Conservation (phyloP, 2,113 vertebrate genomes). For the Sciurus niger region DNA sequence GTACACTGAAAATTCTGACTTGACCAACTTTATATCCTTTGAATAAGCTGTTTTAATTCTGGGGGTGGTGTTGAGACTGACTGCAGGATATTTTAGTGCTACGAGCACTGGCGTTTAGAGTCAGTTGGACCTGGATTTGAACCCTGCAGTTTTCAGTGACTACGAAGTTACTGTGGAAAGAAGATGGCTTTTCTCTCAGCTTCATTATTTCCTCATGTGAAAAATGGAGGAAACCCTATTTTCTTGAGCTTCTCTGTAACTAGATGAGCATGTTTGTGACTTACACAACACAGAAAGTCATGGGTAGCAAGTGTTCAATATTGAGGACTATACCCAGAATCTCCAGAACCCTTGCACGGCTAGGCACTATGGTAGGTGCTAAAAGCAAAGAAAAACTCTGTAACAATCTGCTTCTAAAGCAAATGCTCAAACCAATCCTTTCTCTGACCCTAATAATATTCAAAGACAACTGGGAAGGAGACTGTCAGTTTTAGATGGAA, state of each 20-base stretch:
- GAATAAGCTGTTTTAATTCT: neutral
- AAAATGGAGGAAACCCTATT: neutral
- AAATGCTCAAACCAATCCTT: neutral
- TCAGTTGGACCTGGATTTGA: neutral
- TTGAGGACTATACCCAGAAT: neutral
- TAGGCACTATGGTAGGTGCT: neutral
- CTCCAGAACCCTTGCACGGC: neutral
- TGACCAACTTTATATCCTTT: neutral
- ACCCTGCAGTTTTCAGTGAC: neutral
- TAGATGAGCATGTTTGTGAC: neutral
- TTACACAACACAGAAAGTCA: neutral
- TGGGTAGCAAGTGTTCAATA: neutral
- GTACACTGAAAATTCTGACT: neutral
- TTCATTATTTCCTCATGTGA: neutral
- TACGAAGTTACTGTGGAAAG: neutral
- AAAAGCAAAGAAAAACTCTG: neutral
- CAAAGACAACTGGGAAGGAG: neutral
- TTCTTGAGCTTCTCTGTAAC: neutral
- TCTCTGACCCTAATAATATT: neutral
- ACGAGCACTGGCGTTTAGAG: neutral
- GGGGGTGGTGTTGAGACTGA: neutral
- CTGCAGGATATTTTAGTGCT: neutral
- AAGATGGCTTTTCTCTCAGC: neutral
- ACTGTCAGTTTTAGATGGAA: neutral
- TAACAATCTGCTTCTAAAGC: neutral